Base-by-base conservation (phyloP, 1,140 invertebrate genomes). In the Chironomus striatipennis region DNA sequence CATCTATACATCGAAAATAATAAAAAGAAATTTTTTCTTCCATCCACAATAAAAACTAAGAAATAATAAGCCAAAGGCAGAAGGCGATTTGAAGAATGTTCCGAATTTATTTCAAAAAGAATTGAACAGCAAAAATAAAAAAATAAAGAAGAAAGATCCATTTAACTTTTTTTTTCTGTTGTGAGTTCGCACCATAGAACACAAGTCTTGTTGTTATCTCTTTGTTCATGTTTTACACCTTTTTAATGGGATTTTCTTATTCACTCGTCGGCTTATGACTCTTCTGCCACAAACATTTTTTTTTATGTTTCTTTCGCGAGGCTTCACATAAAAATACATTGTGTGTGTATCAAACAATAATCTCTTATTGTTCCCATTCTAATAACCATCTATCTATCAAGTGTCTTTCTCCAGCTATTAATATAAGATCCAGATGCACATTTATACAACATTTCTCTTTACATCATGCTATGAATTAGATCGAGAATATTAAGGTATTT, bases 221-320 rank as follows among this genome's bases (percentile, higher is more conserved):
- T 47, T 47, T 67, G n/a, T 67, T 67, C 64, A 70, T 70, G 65
- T 70, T 70, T 70, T 70, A 70, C 65, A 70, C 65, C 65, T 70
- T 70, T 70, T 70, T 70, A 70, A 70, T 70, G 65, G 65, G 65
- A 70, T 70, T 70, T 70, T 70, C 20, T 20, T 70, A 20, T 70
- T 70, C 65, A 18, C 18, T 70, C 18, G 47, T 57, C 47, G 47
- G 47, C 47, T 57, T 57, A 57, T 57, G 47, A 57, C 47, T 57
- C n/a, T n/a, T n/a, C n/a, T n/a, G n/a, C n/a, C n/a, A n/a, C n/a
- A n/a, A n/a, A n/a, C n/a, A n/a, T n/a, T n/a, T 15, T 47, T 47
- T 15, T 47, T 57, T 34, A 34, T 57, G 47, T n/a, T 12, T 10
- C 10, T 57, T 57, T 57, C 47, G 47, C 47, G 47, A 34, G 24